These are phyloP conservation scores for Tineola bisselliella DNA, from an alignment of 2,888 invertebrate species.

Conservation along the genomic window DNA sequence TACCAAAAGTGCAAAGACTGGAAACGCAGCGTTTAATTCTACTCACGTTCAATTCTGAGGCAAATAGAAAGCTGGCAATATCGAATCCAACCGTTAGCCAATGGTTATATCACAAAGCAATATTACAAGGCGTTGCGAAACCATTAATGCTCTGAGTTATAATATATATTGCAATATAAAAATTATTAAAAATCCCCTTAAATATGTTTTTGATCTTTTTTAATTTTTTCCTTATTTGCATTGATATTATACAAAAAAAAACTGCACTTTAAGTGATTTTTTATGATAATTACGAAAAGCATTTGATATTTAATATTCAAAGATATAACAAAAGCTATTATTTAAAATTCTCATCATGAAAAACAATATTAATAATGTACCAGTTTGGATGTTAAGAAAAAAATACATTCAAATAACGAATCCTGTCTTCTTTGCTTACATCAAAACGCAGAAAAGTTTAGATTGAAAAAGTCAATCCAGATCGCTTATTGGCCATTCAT, in stretches of 20 bases:
- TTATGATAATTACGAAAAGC: too few relatives aligned
- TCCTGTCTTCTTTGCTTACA: not conserved
- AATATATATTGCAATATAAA: not conserved
- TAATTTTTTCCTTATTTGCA: too few relatives aligned
- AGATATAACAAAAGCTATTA: too few relatives aligned
- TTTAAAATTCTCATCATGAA: not conserved
- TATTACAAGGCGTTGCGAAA: not conserved
- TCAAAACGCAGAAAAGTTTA: conserved; percentile 2
- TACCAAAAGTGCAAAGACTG: conserved; percentile 10
- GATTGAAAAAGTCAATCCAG: conserved; percentile 12
- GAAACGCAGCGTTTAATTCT: conserved; percentile 3
- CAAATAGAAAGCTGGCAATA: conserved; percentile 10
- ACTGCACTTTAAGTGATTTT: too few relatives aligned
- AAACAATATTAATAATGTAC: not conserved
- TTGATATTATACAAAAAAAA: too few relatives aligned
- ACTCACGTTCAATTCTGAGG: conserved; percentile 3
- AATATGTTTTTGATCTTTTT: not conserved
- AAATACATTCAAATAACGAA: not conserved
- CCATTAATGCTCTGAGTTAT: not conserved
- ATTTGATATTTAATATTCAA: not conserved
- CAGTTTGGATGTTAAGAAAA: not conserved
- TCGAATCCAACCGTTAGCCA: conserved; percentile 4
- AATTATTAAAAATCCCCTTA: not conserved
- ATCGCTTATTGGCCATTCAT: not conserved
- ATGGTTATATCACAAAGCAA: conserved; percentile 4